phyloP scores from a whole-genome alignment of 2,888 invertebrate species.

The Meloe dianella region DNA sequence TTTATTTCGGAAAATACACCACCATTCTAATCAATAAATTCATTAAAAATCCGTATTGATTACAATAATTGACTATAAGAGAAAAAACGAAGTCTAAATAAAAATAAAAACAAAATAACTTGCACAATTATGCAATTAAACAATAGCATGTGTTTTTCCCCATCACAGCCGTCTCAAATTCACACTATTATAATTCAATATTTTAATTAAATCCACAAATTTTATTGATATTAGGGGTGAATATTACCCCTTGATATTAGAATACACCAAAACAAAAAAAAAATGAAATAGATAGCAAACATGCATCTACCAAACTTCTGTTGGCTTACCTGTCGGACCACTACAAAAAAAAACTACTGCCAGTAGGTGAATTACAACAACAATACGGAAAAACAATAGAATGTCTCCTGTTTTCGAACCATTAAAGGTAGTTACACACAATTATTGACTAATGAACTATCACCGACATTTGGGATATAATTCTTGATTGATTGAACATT shows the following conservation, averaged over 20 bases:
- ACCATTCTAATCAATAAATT: not conserved
- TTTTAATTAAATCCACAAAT: not conserved
- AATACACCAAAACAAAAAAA: not conserved
- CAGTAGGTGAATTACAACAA: not conserved
- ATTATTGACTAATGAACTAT: not conserved
- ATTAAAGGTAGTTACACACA: not conserved
- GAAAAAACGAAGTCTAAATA: not conserved
- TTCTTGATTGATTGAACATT: not conserved
- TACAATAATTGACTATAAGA: too few relatives aligned
- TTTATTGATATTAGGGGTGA: not conserved
- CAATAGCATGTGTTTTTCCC: not conserved
- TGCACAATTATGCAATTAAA: conserved; percentile 10
- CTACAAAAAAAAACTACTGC: conserved; percentile 4
- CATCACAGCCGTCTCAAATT: not conserved
- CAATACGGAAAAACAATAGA: conserved; percentile 2
- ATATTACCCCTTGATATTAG: not conserved
- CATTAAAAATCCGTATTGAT: too few relatives aligned
- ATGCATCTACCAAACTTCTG: not conserved
- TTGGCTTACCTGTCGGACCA: not conserved
- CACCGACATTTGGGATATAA: not conserved
- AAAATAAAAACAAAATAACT: not conserved
- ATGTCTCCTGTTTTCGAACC: not conserved
- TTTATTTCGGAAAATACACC: conserved; percentile 6
- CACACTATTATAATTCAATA: not conserved
- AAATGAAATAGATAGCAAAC: not conserved